These are phyloP conservation scores for Oedothorax gibbosus DNA, from an alignment of 1,140 invertebrate genomes.

Conservation along the genomic window DNA sequence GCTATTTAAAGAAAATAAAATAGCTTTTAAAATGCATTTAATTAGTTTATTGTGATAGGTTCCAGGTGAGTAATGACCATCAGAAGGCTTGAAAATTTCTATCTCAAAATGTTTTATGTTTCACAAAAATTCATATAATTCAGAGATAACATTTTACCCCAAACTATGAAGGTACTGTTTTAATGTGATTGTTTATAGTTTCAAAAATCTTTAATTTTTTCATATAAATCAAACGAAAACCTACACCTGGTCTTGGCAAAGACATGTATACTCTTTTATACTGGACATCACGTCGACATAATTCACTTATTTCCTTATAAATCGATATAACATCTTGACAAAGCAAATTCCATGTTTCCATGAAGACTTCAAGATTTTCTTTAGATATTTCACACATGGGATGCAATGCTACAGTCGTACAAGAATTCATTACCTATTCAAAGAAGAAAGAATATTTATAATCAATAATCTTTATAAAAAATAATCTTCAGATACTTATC, in stretches of 20 bases:
- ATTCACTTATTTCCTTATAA: constrained; percentile 56
- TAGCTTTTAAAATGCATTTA: too few species aligned
- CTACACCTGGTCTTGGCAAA: constrained; percentile 55
- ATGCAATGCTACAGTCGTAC: constrained; percentile 89
- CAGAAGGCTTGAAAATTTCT: too few species aligned
- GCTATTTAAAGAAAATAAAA: too few species aligned
- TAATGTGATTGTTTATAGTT: background rate
- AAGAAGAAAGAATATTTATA: background rate
- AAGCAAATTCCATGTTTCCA: constrained; percentile 96
- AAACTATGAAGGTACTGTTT: background rate
- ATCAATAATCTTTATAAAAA: too few species aligned
- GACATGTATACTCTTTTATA: constrained; percentile 60
- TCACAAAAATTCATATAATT: background rate
- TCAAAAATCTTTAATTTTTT: background rate
- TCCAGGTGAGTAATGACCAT: too few species aligned
- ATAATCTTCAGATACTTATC: too few species aligned
- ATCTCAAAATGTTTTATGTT: too few species aligned
- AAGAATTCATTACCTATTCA: constrained; percentile 84
- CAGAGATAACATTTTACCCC: background rate
- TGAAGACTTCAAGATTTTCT: constrained; percentile 97
- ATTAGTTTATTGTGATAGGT: too few species aligned
- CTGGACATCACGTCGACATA: constrained; percentile 48
- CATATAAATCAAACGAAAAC: background rate
- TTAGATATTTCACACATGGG: constrained; percentile 95
- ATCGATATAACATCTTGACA: constrained; percentile 79